Conservation (phyloP, 2,113 vertebrate genomes). For the Hemichromis elongatus region DNA sequence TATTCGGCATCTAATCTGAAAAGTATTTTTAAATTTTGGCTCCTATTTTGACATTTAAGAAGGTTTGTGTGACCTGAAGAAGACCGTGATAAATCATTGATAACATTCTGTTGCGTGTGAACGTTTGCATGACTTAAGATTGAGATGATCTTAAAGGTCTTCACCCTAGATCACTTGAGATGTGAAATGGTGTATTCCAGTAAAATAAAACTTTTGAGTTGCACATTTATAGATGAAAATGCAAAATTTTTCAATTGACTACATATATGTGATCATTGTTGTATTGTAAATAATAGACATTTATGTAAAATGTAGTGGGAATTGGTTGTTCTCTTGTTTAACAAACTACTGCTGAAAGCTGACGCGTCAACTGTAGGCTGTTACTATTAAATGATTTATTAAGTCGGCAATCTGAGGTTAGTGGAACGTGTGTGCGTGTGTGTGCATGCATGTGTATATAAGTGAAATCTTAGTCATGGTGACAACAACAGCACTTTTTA, state of each 20-base stretch:
- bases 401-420: slow-evolving; percentile 11
- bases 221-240: neutral
- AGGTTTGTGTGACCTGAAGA: neutral
- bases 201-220: neutral
- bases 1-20: neutral
- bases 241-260: too few species aligned
- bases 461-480: neutral
- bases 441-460: neutral
- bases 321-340: neutral
- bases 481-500: neutral
- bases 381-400: slow-evolving; percentile 35
- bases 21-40: neutral
- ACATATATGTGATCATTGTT: neutral
- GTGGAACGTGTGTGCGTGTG: neutral
- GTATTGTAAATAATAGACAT: neutral
- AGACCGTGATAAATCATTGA: neutral
- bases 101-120: neutral
- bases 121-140: neutral
- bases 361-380: neutral
- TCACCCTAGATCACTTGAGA: neutral
- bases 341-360: neutral
- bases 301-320: neutral
- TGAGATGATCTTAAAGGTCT: neutral
- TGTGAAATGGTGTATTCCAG: neutral
- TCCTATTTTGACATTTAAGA: neutral